phyloP scores from a whole-genome alignment of 2,888 invertebrate species.

The Chaetogeoica ovagalla region DNA sequence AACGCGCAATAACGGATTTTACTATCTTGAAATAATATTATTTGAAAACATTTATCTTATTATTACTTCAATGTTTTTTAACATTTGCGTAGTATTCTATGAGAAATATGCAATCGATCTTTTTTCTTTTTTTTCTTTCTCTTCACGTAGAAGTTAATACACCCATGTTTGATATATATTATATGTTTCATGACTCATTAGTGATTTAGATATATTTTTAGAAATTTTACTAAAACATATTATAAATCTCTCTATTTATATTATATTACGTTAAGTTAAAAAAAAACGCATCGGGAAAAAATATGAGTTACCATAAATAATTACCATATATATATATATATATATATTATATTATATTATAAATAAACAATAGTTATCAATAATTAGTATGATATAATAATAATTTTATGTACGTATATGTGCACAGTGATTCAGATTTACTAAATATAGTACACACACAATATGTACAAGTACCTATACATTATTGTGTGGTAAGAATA shows the following conservation, averaged over 20 bases:
- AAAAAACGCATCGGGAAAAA: conserved; percentile 27
- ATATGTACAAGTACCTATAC: background rate
- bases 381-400: background rate
- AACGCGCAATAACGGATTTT: conserved; percentile 35
- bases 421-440: background rate
- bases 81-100: conserved; percentile 39
- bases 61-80: conserved; percentile 12
- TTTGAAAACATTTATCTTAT: background rate
- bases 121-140: background rate
- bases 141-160: background rate
- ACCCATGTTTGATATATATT: background rate
- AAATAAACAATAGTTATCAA: background rate
- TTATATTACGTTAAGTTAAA: conserved; percentile 10
- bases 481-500: background rate
- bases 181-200: background rate
- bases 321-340: conserved; percentile 13
- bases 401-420: too few relatives aligned
- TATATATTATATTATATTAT: background rate
- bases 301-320: conserved; percentile 38
- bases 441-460: background rate
- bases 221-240: background rate
- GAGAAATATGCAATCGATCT: conserved; percentile 33
- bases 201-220: conserved; percentile 33
- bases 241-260: conserved; percentile 14
- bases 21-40: conserved; percentile 11